phyloP scores from a whole-genome alignment of 2,888 invertebrate species.

The Periphyllus acericola region DNA sequence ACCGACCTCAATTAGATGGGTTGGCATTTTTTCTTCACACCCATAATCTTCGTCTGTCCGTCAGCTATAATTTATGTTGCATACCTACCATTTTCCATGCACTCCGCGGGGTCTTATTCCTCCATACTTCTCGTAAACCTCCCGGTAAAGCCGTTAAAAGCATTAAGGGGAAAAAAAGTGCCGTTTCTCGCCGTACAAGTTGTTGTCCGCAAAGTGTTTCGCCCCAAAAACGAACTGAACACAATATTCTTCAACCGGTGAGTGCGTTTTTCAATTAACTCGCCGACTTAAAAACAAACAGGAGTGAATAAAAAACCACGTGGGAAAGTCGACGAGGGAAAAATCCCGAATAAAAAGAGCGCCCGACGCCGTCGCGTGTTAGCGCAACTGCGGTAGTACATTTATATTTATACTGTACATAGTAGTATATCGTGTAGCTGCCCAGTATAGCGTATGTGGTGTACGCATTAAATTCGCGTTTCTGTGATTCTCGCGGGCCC shows the following conservation, averaged over 20 bases:
- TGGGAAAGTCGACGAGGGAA: background rate
- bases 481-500: no score
- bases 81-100: conserved; percentile 23
- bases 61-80: conserved; percentile 52
- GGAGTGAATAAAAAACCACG: background rate
- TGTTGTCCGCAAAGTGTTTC: conserved; percentile 19
- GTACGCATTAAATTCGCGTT: no score
- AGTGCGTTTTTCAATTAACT: conserved; percentile 43
- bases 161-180: conserved; percentile 10
- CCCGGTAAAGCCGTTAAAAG: conserved; percentile 45
- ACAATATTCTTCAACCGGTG: conserved; percentile 20
- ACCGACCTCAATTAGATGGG: conserved; percentile 43
- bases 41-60: conserved; percentile 42
- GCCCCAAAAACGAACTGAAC: background rate
- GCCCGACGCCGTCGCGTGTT: no score
- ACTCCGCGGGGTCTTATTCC: background rate
- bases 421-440: no score
- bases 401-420: no score
- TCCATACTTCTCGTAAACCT: conserved; percentile 7
- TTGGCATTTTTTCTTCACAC: conserved; percentile 25
- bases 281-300: background rate
- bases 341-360: background rate
- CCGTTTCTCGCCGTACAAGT: conserved; percentile 6
- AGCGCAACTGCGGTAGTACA: background rate
- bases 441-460: no score